Evolutionary conservation across 2,888 invertebrate genomes (phyloP).

Genomic region (Sisyra terminalis): DNA sequence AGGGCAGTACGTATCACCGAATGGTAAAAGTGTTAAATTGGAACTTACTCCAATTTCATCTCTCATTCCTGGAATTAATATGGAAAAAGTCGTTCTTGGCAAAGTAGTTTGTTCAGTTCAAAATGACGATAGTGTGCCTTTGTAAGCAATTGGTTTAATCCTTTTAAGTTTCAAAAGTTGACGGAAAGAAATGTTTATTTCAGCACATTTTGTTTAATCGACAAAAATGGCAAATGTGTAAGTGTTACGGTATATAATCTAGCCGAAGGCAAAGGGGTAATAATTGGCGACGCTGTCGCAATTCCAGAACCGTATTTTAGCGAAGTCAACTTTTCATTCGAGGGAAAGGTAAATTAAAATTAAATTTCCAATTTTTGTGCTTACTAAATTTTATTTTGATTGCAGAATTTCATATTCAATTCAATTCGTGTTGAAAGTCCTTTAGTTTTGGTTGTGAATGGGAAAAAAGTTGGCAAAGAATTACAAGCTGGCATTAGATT

Average conservation of each 20-base stretch:
- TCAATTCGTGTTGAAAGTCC: conserved; percentile 69
- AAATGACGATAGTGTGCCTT: conserved; percentile 58
- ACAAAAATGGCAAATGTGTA: conserved; percentile 49
- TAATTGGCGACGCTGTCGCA: conserved; percentile 70
- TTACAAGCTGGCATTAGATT: conserved; percentile 48
- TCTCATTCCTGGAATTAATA: conserved; percentile 45
- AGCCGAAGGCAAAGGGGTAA: conserved; percentile 63
- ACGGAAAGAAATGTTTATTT: conserved; percentile 15
- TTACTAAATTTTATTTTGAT: conserved; percentile 12
- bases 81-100: conserved; percentile 51
- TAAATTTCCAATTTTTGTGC: conserved; percentile 3
- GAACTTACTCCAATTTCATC: conserved; percentile 31
- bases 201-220: conserved; percentile 70
- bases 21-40: conserved; percentile 33
- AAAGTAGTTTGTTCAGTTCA: conserved; percentile 68
- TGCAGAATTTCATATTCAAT: conserved; percentile 54
- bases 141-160: conserved; percentile 35
- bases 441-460: conserved; percentile 55
- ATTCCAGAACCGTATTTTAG: conserved; percentile 59
- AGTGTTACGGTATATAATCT: conserved; percentile 74
- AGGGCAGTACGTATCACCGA: conserved; percentile 34
- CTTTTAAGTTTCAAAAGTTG: conserved; percentile 4
- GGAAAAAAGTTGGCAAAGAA: conserved; percentile 48
- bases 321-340: conserved; percentile 37
- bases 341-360: conserved; percentile 30